Conservation (phyloP, 2,797 vertebrate species). For the Liparis tanakae region DNA sequence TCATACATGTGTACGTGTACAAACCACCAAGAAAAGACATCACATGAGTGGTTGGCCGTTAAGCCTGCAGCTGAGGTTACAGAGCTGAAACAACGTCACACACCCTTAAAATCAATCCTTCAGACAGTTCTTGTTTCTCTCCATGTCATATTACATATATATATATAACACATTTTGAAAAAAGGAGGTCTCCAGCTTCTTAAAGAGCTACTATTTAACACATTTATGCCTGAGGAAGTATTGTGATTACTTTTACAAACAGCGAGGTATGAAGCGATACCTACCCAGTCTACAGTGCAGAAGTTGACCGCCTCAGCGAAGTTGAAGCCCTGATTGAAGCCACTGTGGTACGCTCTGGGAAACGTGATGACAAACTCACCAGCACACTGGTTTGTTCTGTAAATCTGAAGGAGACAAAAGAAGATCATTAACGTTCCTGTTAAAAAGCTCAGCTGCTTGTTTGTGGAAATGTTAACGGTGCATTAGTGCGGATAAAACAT, state of each 20-base stretch:
- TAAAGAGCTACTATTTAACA: too few relatives aligned
- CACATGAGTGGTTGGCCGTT: background rate
- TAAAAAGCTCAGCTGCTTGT: background rate
- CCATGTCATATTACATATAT: too few relatives aligned
- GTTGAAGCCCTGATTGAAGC: constrained; percentile 99
- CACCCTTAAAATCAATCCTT: too few relatives aligned
- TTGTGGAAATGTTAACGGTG: background rate
- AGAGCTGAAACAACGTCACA: too few relatives aligned
- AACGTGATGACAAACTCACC: constrained; percentile 98
- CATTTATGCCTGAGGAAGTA: background rate
- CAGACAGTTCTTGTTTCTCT: too few relatives aligned
- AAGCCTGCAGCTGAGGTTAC: background rate
- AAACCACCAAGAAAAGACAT: background rate
- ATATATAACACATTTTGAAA: too few relatives aligned
- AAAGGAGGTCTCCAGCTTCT: too few relatives aligned
- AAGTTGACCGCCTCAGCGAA: constrained; percentile 99
- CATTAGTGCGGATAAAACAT: background rate
- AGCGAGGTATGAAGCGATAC: constrained; percentile 7
- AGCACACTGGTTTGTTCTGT: constrained; percentile 97
- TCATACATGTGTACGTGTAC: background rate
- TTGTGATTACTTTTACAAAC: background rate
- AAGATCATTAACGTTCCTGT: background rate
- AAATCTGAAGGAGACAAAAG: constrained; percentile 83
- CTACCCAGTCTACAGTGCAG: constrained; percentile 97
- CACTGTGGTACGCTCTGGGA: constrained; percentile 96